Conservation (phyloP, 2,888 invertebrate genomes). For the Agriotes lineatus region DNA sequence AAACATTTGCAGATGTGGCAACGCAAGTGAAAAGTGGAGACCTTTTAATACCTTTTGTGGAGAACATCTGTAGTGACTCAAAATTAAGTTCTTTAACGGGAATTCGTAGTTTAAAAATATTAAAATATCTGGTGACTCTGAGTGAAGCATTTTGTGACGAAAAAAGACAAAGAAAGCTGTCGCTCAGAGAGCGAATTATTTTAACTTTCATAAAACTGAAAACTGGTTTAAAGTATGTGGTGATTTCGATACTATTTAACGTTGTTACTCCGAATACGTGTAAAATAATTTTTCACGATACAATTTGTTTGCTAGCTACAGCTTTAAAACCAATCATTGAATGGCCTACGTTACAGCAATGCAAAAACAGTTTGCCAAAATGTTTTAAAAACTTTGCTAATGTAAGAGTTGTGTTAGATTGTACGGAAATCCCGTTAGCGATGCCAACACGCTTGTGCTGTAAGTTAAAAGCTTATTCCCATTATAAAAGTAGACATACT, state of each 20-base stretch:
- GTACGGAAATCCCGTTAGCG: conserved; percentile 49
- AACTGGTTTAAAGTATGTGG: not conserved
- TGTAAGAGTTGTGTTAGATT: conserved; percentile 49
- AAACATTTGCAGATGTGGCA: not conserved
- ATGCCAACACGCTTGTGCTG: conserved; percentile 47
- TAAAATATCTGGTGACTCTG: not conserved
- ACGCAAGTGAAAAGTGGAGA: conserved; percentile 18
- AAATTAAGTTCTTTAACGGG: conserved; percentile 16
- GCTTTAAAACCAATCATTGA: not conserved
- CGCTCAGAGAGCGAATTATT: not conserved
- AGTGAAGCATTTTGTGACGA: not conserved
- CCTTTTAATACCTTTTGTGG: not conserved
- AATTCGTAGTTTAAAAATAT: not conserved
- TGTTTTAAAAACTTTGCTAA: conserved; percentile 49
- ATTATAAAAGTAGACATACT: conserved; percentile 49
- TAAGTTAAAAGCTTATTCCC: conserved; percentile 48
- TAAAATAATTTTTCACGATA: not conserved
- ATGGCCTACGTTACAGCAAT: conserved; percentile 18
- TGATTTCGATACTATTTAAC: not conserved
- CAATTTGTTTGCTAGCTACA: not conserved
- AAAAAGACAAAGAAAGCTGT: not conserved
- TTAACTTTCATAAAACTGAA: conserved; percentile 13
- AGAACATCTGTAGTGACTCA: not conserved
- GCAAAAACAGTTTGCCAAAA: conserved; percentile 43
- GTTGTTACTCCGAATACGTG: not conserved